Evolutionary conservation across 2,797 vertebrate genomes (phyloP).

Genomic region (Danionella dracula): DNA sequence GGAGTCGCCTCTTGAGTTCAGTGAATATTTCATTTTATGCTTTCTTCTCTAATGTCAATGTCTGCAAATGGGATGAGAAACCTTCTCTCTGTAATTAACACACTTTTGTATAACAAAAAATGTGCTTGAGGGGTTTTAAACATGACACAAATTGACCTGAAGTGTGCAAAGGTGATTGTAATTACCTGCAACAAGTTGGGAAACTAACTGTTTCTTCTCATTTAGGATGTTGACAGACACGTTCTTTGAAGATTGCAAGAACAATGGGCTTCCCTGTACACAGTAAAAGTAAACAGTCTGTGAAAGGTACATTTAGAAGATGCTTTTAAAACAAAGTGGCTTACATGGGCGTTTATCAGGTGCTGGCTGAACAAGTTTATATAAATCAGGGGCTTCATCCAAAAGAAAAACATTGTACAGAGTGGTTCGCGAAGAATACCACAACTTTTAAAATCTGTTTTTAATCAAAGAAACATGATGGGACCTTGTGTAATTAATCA

Average conservation of each 20-base stretch:
- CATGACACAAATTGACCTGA: not conserved
- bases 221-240: constrained; percentile 93
- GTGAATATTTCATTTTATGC: constrained; percentile 30
- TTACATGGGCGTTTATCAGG: not conserved
- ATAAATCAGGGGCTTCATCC: too few species aligned
- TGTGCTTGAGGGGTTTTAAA: not conserved
- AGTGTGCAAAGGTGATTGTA: not conserved
- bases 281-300: constrained; percentile 23
- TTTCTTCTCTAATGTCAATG: constrained; percentile 1
- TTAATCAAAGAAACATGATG: too few species aligned
- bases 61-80: not conserved
- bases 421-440: too few species aligned
- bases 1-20: not conserved
- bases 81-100: not conserved
- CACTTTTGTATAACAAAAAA: not conserved
- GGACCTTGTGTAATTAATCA: too few species aligned
- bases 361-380: too few species aligned
- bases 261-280: constrained; percentile 85
- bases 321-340: not conserved
- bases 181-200: constrained; percentile 91
- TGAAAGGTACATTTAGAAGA: not conserved
- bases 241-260: constrained; percentile 96
- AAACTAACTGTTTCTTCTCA: constrained; percentile 87
- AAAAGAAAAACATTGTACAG: too few species aligned
- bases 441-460: too few species aligned